These are phyloP conservation scores for Gastrophryne carolinensis DNA, from an alignment of 2,797 vertebrate species.

Conservation along the genomic window DNA sequence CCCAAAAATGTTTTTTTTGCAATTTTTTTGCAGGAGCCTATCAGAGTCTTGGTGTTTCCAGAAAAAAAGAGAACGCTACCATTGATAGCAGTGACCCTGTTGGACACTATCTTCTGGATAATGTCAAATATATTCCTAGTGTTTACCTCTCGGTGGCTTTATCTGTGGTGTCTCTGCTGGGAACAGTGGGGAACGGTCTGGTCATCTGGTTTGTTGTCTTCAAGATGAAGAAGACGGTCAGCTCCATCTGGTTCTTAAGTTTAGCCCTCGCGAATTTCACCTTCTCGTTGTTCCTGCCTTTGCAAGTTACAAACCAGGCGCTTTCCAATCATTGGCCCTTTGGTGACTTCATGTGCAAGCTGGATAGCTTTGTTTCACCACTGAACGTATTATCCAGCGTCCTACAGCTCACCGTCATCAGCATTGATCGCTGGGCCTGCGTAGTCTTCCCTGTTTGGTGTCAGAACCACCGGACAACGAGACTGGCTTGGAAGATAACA, in stretches of 20 bases:
- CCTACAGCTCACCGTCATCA: conserved; percentile 84
- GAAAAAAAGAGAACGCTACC: too few relatives aligned
- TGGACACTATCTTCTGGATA: too few relatives aligned
- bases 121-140: too few relatives aligned
- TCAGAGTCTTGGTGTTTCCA: too few relatives aligned
- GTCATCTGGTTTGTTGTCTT: conserved; percentile 82
- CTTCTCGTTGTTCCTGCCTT: conserved; percentile 83
- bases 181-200: conserved; percentile 75
- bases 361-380: conserved; percentile 78
- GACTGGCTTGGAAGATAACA: conserved; percentile 71
- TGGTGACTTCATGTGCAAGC: conserved; percentile 83
- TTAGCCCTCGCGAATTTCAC: conserved; percentile 86
- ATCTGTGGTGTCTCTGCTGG: conserved; percentile 72
- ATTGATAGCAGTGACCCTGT: too few relatives aligned
- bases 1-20: too few relatives aligned
- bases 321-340: conserved; percentile 86
- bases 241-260: conserved; percentile 84
- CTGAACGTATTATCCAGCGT: conserved; percentile 88
- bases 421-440: conserved; percentile 79
- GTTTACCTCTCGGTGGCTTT: conserved; percentile 64
- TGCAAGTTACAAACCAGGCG: conserved; percentile 79
- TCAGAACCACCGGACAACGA: conserved; percentile 77
- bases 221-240: conserved; percentile 81
- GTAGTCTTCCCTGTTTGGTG: conserved; percentile 83
- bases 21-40: too few relatives aligned